Percentiles rank a stretch among this genome's conserved stretches.
These are phyloP conservation scores for Hydriomena furcata DNA, from an alignment of 2,888 invertebrate genomes.

Conservation along the genomic window DNA sequence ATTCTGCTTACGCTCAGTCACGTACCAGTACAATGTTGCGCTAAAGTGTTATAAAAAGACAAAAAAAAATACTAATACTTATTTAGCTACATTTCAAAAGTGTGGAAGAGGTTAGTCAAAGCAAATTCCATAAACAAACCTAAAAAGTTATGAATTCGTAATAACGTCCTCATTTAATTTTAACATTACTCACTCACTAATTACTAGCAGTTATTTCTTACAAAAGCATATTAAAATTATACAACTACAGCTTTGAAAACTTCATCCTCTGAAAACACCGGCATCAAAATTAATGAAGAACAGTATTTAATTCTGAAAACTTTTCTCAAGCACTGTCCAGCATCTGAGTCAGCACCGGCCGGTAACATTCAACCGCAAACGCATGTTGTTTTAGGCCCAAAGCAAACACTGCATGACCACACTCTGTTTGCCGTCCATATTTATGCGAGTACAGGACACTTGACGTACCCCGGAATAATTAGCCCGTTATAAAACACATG, in stretches of 20 bases:
- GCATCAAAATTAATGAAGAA: too few relatives aligned
- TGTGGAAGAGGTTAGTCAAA: too few relatives aligned
- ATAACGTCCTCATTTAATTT: too few relatives aligned
- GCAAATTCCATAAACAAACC: too few relatives aligned
- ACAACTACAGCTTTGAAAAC: too few relatives aligned
- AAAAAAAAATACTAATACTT: too few relatives aligned
- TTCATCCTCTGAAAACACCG: too few relatives aligned
- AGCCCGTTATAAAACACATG: slow-evolving; percentile 75
- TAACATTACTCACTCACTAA: too few relatives aligned
- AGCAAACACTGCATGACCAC: slow-evolving; percentile 79
- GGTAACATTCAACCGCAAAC: slow-evolving; percentile 76
- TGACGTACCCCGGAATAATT: slow-evolving; percentile 74
- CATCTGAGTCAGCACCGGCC: slow-evolving; percentile 74
- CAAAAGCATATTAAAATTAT: too few relatives aligned
- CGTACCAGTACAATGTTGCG: slow-evolving; percentile 57
- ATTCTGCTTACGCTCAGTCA: slow-evolving; percentile 68
- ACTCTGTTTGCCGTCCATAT: slow-evolving; percentile 76
- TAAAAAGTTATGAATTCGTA: too few relatives aligned
- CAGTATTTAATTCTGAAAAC: slow-evolving; percentile 10
- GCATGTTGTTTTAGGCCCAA: slow-evolving; percentile 81
- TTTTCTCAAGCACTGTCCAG: slow-evolving; percentile 49
- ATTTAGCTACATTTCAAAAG: too few relatives aligned
- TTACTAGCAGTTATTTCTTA: too few relatives aligned
- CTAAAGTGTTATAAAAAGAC: slow-evolving; percentile 40
- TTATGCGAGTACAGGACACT: slow-evolving; percentile 66